Base-by-base conservation (phyloP, 2,797 vertebrate species). In the Enteromius radiatus region DNA sequence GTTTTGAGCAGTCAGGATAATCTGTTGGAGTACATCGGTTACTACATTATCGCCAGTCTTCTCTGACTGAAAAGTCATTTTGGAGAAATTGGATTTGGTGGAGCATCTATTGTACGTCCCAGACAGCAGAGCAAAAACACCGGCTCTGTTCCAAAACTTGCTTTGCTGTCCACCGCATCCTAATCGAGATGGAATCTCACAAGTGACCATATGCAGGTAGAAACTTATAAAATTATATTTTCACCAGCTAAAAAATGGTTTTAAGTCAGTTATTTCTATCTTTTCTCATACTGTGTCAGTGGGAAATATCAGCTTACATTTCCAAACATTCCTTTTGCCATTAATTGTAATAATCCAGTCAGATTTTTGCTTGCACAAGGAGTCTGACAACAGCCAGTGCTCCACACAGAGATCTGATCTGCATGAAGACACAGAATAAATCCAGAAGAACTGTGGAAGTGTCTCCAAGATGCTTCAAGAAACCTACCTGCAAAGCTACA, bases 1-100 rank as follows among this genome's bases (percentile, higher is more conserved):
- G 83, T 84, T 79, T 81, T 84, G 81, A 85, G 68, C 75, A 84
- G 84, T 71, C 84, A 84, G 68, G 77, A 84, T 86, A 86, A 88
- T 86, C 77, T 82, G 76, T 49, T 81, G 84, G 77, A 85, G 85
- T 86, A 83, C 75, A 71, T 79, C 31, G 76, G 49, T 77, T 77
- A 77, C 49, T 59, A 69, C 56, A 78, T 86, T 88, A 77, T 78
- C 61, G 43, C 31, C 69, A 85, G 76, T 73, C 63, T 84, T 84
- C 64, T 23, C 71, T 69, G 74, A 84, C 68, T 83, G 76, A 87
- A 84, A 88, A 84, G 82, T 84, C 78, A 80, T 85, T 87, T 87
- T 78, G 73, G 82, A 81, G 19, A 87, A 85, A 84, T 85, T 68
- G 75, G 52, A 84, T 83, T 84, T 84, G 64, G 65, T 77, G 65